Conservation (phyloP, 2,113 vertebrate species). For the Pristiophorus japonicus region DNA sequence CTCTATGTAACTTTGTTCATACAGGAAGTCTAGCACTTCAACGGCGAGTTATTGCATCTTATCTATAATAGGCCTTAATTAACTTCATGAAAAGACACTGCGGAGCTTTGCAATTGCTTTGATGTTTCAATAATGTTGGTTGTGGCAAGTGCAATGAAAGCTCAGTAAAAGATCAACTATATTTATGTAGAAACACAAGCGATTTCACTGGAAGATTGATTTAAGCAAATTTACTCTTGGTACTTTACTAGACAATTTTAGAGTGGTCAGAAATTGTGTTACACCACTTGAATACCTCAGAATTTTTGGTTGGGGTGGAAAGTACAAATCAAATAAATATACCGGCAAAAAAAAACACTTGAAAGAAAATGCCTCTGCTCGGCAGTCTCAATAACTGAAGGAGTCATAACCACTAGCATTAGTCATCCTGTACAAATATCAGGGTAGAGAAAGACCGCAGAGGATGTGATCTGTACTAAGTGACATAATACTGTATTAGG, state of each 20-base stretch:
- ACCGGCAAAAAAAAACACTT: background rate
- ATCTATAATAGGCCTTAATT: background rate
- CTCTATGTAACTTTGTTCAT: background rate
- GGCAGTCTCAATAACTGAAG: background rate
- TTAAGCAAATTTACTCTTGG: background rate
- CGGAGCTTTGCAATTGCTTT: background rate
- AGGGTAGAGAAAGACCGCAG: background rate
- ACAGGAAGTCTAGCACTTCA: background rate
- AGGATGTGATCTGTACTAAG: background rate
- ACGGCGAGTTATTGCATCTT: background rate
- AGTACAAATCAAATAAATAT: background rate
- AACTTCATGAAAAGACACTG: background rate
- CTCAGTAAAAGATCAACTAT: background rate
- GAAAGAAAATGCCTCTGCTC: background rate
- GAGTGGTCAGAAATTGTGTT: background rate
- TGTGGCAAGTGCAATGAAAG: background rate
- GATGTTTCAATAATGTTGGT: background rate
- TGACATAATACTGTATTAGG: background rate
- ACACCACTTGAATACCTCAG: background rate
- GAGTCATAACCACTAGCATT: background rate
- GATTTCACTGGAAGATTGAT: background rate
- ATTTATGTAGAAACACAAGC: background rate
- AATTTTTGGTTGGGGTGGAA: background rate
- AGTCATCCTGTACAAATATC: background rate
- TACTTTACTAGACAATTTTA: background rate